Conservation (phyloP, 2,113 vertebrate species). For the Siniperca chuatsi region DNA sequence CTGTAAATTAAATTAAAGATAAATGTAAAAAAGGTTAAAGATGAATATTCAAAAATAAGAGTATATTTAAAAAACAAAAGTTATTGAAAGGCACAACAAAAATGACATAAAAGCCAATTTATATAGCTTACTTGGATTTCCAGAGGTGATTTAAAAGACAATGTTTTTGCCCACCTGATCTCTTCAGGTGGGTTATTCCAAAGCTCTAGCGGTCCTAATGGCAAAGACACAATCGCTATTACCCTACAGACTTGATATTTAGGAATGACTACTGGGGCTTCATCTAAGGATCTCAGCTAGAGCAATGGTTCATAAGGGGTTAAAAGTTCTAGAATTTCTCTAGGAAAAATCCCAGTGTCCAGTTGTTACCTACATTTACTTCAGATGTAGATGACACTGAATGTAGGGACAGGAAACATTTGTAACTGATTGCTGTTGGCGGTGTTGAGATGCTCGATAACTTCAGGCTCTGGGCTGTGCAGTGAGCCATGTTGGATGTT, state of each 20-base stretch:
- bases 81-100: background rate
- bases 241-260: background rate
- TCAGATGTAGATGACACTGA: background rate
- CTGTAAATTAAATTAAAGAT: background rate
- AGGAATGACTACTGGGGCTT: background rate
- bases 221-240: background rate
- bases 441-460: slow-evolving; percentile 1
- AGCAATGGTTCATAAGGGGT: background rate
- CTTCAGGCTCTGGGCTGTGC: slow-evolving; percentile 3
- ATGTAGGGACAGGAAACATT: background rate
- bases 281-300: background rate
- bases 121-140: background rate
- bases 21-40: background rate
- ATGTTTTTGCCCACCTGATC: background rate
- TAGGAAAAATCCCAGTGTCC: background rate
- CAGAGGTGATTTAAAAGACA: background rate
- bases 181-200: background rate
- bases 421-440: slow-evolving; percentile 10
- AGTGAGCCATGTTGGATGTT: slow-evolving; percentile 23
- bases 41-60: background rate
- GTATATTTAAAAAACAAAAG: background rate
- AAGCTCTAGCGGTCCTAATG: background rate
- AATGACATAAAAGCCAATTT: background rate
- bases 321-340: background rate
- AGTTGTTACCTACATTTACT: background rate